Conservation (phyloP, 2,113 vertebrate genomes). For the Dipodomys spectabilis region DNA sequence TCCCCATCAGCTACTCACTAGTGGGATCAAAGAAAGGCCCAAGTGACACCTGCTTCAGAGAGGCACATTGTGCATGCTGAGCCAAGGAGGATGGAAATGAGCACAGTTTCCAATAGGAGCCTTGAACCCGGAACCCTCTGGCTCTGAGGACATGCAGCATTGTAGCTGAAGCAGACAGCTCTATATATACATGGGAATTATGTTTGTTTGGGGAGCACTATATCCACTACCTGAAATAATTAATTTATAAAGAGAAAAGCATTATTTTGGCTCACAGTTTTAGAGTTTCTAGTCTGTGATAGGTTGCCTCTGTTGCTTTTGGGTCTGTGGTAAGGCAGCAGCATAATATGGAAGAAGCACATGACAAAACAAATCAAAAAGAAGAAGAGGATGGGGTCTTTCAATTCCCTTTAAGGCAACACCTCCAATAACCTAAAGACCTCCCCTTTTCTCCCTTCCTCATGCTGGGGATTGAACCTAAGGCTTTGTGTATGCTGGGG, state of each 20-base stretch:
- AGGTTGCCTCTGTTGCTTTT: background rate
- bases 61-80: background rate
- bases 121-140: background rate
- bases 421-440: background rate
- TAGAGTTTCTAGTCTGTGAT: background rate
- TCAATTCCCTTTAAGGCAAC: background rate
- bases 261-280: background rate
- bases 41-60: background rate
- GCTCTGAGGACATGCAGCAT: rapidly evolving
- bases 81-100: background rate
- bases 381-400: background rate
- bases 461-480: background rate
- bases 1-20: background rate
- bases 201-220: background rate
- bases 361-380: background rate
- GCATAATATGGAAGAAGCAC: too few relatives aligned
- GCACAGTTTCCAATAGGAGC: background rate
- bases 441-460: background rate
- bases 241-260: background rate
- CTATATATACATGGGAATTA: background rate
- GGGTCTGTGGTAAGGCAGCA: background rate
- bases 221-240: background rate
- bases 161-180: background rate
- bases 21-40: rapidly evolving
- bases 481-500: background rate